phyloP scores from a whole-genome alignment of 2,888 invertebrate species.

The Punctoribates punctum region DNA sequence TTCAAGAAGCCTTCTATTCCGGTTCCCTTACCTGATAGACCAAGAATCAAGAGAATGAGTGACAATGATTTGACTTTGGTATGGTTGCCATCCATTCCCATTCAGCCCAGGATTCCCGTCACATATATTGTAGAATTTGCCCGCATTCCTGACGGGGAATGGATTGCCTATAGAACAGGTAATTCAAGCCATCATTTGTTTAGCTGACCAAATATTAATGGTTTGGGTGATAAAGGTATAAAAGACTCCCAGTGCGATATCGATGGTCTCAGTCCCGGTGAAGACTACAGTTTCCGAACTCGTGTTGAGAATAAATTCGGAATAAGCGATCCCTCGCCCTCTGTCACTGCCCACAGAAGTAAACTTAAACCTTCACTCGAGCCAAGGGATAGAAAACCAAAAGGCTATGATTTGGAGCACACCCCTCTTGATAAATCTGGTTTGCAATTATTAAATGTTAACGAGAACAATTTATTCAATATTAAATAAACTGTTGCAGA shows the following conservation, averaged over 20 bases:
- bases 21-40: conserved; percentile 79
- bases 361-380: conserved; percentile 44
- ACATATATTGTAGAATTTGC: conserved; percentile 94
- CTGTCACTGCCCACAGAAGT: conserved; percentile 67
- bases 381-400: conserved; percentile 46
- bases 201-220: conserved; percentile 13
- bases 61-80: conserved; percentile 81
- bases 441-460: background rate
- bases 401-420: conserved; percentile 48
- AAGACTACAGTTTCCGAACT: conserved; percentile 91
- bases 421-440: conserved; percentile 47
- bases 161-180: conserved; percentile 81
- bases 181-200: conserved; percentile 29
- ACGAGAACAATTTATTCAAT: conserved; percentile 17
- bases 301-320: conserved; percentile 96
- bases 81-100: conserved; percentile 89
- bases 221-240: conserved; percentile 56
- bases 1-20: conserved; percentile 63
- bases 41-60: conserved; percentile 87
- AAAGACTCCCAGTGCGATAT: conserved; percentile 86
- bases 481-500: conserved; percentile 48
- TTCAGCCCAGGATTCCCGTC: conserved; percentile 79
- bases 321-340: conserved; percentile 91
- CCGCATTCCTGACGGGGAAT: conserved; percentile 84
- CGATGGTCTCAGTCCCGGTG: conserved; percentile 80